Evolutionary conservation across 1,140 invertebrate species (phyloP), one percentile per base, ranked within the genome.

Genomic region (Propsilocerus akamusi): DNA sequence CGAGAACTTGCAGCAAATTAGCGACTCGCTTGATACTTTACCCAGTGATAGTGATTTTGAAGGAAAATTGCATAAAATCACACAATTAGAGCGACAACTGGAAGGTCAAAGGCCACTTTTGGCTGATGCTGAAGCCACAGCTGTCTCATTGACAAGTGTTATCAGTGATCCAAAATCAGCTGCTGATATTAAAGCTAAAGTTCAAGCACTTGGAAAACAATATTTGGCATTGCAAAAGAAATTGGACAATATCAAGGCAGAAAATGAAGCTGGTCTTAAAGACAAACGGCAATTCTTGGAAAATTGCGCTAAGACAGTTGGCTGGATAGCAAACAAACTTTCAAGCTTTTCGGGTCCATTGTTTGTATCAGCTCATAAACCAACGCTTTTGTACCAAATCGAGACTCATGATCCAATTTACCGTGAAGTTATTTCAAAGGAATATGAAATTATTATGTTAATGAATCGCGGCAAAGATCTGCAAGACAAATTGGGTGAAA

Each of bases 401-500:
- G 78, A 83, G 53, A 77, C 86, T 49, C 89, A 93, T 61, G 88
- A 92, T 66, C 86, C 87, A 2, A 73, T 90, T 20, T 93, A 94
- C 60, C 73, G 84, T 51, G 86, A 92, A 58, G 83, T 93, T 1
- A 81, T 91, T 68, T 76, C 80, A 49, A 81, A 89, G 53, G 91
- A 95, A 60, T 89, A 94, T 58, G 90, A 95, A 69, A 80, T 95
- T 0, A 90, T 93, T 52, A 91, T 94, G 85, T 70, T 96, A 3
- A 65, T 95, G 17, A 91, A 94, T 59, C 94, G 92, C 68, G 93
- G 91, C 53, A 72, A 79, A 50, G 85, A 88, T 56, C 72, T 86
- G 51, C 58, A 83, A 2, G 64, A 74, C 1, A 74, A 77, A 49
- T 73, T 75, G 2, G 64, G 68, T 48, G 70, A 68, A 51, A 68